These are phyloP conservation scores for Fopius arisanus DNA, from an alignment of 1,140 invertebrate species.

Conservation along the genomic window DNA sequence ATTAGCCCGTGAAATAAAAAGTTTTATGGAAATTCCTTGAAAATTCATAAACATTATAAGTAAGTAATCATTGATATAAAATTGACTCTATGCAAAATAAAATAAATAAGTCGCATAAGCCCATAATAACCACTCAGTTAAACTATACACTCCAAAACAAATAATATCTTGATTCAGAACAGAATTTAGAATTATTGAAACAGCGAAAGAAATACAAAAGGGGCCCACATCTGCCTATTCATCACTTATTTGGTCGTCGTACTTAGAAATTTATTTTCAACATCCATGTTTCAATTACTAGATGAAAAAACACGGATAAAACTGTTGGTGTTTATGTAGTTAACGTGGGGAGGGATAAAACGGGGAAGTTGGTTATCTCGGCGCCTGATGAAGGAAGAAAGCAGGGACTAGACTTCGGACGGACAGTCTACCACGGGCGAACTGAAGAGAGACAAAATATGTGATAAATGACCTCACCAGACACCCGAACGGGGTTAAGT, in stretches of 20 bases:
- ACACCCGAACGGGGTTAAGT: conserved; percentile 12
- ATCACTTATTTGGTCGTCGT: neutral
- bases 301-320: conserved; percentile 11
- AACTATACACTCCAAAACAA: neutral
- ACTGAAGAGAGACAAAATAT: neutral
- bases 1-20: neutral
- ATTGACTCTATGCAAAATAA: neutral
- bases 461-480: conserved; percentile 1
- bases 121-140: neutral
- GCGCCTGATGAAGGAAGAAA: conserved; percentile 25
- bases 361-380: conserved; percentile 22
- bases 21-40: neutral
- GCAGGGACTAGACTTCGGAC: conserved; percentile 29
- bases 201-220: no score
- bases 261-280: conserved; percentile 11
- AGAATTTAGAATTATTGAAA: neutral
- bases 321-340: neutral
- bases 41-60: neutral
- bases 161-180: neutral
- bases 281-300: neutral
- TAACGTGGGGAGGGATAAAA: neutral
- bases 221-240: neutral
- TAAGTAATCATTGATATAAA: neutral
- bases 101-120: neutral
- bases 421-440: neutral